Base-by-base conservation (phyloP, 64 coral and sea anemone species). In the Acropora yongei region DNA sequence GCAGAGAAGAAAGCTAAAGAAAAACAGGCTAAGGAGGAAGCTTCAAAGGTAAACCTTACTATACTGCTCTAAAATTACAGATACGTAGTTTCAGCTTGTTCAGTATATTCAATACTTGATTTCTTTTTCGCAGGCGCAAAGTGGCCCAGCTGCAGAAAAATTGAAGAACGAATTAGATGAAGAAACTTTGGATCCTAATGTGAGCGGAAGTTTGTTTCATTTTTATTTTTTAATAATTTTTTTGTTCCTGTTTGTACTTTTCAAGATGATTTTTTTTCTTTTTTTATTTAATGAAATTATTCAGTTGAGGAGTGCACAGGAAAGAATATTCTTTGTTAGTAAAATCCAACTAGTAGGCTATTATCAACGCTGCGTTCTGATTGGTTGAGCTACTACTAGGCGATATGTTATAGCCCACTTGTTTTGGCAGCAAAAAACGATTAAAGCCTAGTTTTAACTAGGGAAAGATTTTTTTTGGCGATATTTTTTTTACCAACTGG, bases 1-100 rank as follows among this genome's bases (percentile, higher is more conserved):
- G 93, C 96, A 2, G 93, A 98, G 75, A 88, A 98, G 77, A 98
- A 98, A 85, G 96, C 96, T 6, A 98, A 96, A 87, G 96, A 98
- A 87, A 98, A 98, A 17, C 93, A 98, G 65, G 96, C 90, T 2
- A 98, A 98, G 89, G 77, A 88, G 51, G 77, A 88, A 44, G 69
- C 83, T 3, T 72, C 86, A 44, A 95, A 93, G 74, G 96, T 88
- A 82, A 82, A 68, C 40, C 11, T 20, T 57, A 75, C 50, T 20
- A 13, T 40, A 39, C 41, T 74, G 7, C 45, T 19, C 13, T 17
- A 18, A 47, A 8, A 67, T 7, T 42, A 18, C 44, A 82, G 16
- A 55, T 78, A 72, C 88, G 75, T 87, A 47, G 79, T 73, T 45
- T 44, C 45, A 72, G 47, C 69, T 50, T 18, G n/a, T 41, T 65